phyloP scores from a whole-genome alignment of 2,888 invertebrate species.

The Corbicula japonica region DNA sequence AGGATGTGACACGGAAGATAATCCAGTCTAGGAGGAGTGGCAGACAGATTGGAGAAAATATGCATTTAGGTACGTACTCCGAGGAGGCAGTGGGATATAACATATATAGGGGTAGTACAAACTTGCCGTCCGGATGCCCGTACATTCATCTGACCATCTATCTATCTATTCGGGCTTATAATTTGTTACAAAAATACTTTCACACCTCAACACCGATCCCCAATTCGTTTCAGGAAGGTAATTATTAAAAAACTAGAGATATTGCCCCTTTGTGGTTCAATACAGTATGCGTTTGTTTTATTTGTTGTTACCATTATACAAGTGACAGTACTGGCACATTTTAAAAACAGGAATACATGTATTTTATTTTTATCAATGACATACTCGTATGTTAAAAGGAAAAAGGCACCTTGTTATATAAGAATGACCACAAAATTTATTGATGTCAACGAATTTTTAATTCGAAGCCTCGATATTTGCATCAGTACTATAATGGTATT shows the following conservation, averaged over 20 bases:
- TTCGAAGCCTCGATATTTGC: neutral
- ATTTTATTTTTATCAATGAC: too few relatives aligned
- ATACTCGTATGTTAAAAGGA: too few relatives aligned
- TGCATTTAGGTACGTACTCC: neutral
- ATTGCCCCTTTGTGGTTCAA: too few relatives aligned
- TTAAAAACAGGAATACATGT: too few relatives aligned
- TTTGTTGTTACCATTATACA: too few relatives aligned
- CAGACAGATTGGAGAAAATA: neutral
- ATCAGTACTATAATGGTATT: too few relatives aligned
- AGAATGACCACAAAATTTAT: neutral
- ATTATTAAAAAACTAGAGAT: too few relatives aligned
- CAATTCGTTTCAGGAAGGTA: too few relatives aligned
- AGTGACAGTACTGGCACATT: too few relatives aligned
- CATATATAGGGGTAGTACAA: neutral
- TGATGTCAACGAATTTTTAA: neutral
- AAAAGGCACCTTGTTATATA: neutral
- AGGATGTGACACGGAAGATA: constrained; percentile 3
- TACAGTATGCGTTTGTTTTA: too few relatives aligned
- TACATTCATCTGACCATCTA: neutral
- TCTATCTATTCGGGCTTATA: neutral
- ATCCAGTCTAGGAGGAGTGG: constrained; percentile 16
- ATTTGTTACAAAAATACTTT: neutral
- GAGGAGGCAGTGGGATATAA: neutral
- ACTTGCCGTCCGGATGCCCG: neutral
- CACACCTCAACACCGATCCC: too few relatives aligned